Evolutionary conservation across 2,888 invertebrate genomes (phyloP).

Genomic region (Aporophyla nigra): DNA sequence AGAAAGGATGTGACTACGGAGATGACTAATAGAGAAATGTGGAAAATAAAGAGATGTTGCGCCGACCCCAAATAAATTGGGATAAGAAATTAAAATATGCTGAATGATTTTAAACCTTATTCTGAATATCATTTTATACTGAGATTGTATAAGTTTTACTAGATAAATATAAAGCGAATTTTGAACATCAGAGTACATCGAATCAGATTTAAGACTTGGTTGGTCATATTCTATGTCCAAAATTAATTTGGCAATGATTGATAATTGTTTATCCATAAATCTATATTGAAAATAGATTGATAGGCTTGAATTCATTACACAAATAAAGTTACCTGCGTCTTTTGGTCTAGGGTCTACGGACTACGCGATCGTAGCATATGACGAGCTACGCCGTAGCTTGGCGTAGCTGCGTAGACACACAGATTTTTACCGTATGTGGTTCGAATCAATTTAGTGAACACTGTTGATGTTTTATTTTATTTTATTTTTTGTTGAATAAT

Average conservation of each 20-base stretch:
- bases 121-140: not conserved
- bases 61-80: too few relatives aligned
- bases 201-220: not conserved
- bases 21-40: too few relatives aligned
- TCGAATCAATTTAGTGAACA: not conserved
- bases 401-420: not conserved
- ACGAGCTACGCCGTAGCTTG: slow-evolving; percentile 36
- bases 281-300: not conserved
- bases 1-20: too few relatives aligned
- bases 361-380: slow-evolving; percentile 39
- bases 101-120: not conserved
- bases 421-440: not conserved
- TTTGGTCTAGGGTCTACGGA: not conserved
- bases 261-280: not conserved
- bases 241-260: slow-evolving; percentile 5
- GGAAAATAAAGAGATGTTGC: too few relatives aligned
- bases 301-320: not conserved
- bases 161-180: not conserved
- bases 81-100: not conserved
- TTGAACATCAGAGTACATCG: not conserved
- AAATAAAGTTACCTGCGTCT: not conserved
- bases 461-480: too few relatives aligned
- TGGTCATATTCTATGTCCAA: not conserved
- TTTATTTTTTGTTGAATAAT: too few relatives aligned
- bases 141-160: not conserved